phyloP scores from a whole-genome alignment of 1,140 invertebrate species.

The Oedothorax gibbosus region DNA sequence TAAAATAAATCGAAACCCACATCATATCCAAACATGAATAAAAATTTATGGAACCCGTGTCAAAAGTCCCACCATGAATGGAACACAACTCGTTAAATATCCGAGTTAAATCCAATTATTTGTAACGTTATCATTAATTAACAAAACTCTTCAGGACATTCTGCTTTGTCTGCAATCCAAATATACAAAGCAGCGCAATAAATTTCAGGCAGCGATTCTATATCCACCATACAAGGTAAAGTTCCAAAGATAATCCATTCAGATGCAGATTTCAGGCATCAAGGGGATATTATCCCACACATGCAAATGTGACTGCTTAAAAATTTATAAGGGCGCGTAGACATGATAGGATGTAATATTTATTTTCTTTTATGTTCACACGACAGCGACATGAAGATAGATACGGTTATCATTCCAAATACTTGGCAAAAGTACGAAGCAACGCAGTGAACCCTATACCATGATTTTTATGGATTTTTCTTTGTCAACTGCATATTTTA shows the following conservation, averaged over 20 bases:
- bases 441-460: no score
- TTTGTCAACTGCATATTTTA: no score
- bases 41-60: no score
- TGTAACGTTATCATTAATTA: no score
- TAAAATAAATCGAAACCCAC: no score
- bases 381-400: conserved; percentile 17
- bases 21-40: no score
- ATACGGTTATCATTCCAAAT: conserved; percentile 2
- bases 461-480: no score
- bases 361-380: conserved; percentile 6
- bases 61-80: no score
- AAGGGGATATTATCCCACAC: not conserved
- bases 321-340: conserved; percentile 20
- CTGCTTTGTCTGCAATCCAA: not conserved
- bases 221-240: not conserved
- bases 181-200: conserved; percentile 6
- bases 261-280: conserved; percentile 15
- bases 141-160: not conserved
- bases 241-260: conserved; percentile 3
- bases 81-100: no score
- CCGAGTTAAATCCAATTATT: no score
- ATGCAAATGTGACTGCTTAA: conserved; percentile 12
- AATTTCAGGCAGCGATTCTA: not conserved
- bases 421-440: conserved; percentile 24
- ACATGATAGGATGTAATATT: conserved; percentile 19